Percentiles rank a stretch among this genome's conserved stretches.
Evolutionary conservation across 2,797 vertebrate genomes (phyloP).

Genomic region (Premnoplex brunnescens): DNA sequence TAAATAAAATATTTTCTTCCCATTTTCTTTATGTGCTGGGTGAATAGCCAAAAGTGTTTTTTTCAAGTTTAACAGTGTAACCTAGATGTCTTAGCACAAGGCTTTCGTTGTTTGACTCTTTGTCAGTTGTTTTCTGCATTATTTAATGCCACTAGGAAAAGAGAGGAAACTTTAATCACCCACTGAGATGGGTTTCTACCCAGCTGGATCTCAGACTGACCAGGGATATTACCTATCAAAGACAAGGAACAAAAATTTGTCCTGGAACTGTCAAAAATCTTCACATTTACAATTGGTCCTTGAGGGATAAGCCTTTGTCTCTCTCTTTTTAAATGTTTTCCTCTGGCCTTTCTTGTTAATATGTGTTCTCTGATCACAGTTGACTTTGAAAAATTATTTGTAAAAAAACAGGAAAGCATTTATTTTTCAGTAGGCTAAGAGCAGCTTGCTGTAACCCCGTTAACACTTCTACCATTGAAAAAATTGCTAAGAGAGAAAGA

Average conservation of each 20-base stretch:
- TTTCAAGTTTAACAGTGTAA: background rate
- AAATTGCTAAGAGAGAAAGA: background rate
- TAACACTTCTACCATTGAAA: background rate
- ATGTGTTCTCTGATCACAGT: background rate
- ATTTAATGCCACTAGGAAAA: background rate
- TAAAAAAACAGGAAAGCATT: background rate
- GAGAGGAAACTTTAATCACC: background rate
- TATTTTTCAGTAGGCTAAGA: background rate
- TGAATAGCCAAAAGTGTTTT: background rate
- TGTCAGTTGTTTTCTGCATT: background rate
- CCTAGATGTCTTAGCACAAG: background rate
- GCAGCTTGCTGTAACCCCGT: background rate
- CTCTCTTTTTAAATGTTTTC: background rate
- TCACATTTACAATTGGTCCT: background rate
- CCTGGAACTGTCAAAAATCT: slow-evolving; percentile 25
- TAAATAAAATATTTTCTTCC: background rate
- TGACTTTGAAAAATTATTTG: background rate
- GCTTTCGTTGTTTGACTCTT: background rate
- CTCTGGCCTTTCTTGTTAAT: slow-evolving; percentile 22
- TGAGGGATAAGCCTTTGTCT: background rate
- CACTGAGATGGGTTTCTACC: background rate
- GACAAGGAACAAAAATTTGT: background rate
- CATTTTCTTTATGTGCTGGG: background rate
- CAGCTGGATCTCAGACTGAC: background rate
- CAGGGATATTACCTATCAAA: background rate